A percentile compares a stretch with the other conserved stretches of the same genome.
Evolutionary conservation across 2,888 invertebrate genomes (phyloP).

Genomic region (Aradus depressus): DNA sequence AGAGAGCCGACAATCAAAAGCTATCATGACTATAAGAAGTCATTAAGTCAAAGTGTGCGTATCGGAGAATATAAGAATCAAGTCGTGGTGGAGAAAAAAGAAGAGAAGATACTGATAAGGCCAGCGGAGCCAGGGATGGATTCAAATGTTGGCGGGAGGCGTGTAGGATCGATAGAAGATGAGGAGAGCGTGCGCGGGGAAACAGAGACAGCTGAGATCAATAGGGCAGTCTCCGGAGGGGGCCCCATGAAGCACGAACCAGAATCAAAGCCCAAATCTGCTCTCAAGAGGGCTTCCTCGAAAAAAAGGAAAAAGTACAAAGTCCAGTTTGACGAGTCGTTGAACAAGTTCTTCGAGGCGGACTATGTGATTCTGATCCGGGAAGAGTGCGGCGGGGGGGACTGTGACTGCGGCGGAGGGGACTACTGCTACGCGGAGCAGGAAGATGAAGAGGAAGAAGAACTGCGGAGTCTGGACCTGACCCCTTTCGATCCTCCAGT

Average conservation of each 20-base stretch:
- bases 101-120: constrained; percentile 8
- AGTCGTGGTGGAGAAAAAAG: constrained; percentile 21
- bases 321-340: constrained; percentile 78
- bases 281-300: constrained; percentile 34
- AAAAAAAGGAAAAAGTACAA: constrained; percentile 54
- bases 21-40: constrained; percentile 22
- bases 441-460: constrained; percentile 34
- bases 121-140: constrained; percentile 36
- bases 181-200: constrained; percentile 16
- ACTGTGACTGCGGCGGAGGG: constrained; percentile 51
- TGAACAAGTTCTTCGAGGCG: constrained; percentile 84
- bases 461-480: constrained; percentile 23
- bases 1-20: constrained; percentile 29
- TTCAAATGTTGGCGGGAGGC: constrained; percentile 32
- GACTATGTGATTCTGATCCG: constrained; percentile 84
- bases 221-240: constrained; percentile 22
- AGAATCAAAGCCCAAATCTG: constrained; percentile 29
- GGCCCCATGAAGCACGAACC: constrained; percentile 26
- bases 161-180: constrained; percentile 9
- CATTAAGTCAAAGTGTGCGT: constrained; percentile 13
- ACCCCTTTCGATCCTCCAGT: constrained; percentile 50
- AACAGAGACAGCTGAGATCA: constrained; percentile 34
- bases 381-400: constrained; percentile 73
- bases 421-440: constrained; percentile 45
- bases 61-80: constrained; percentile 21